Conservation (phyloP, 2,888 invertebrate genomes). For the Bembecia ichneumoniformis region DNA sequence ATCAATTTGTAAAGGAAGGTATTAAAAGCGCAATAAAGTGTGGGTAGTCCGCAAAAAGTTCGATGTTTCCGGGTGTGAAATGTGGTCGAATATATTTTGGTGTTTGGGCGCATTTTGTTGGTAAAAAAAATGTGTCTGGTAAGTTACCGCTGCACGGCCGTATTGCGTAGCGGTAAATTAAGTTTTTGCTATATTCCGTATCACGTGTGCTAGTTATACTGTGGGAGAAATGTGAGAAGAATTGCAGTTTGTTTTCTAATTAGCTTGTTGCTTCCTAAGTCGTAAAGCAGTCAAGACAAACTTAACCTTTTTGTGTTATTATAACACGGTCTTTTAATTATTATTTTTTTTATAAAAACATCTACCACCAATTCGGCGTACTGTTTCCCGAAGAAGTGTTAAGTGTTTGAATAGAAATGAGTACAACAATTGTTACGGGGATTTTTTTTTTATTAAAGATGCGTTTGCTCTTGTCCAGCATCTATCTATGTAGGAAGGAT, state of each 20-base stretch:
- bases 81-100: conserved; percentile 52
- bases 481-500: too few relatives aligned
- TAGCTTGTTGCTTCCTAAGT: conserved; percentile 13
- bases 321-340: not conserved
- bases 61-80: conserved; percentile 63
- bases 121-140: conserved; percentile 31
- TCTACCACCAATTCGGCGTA: too few relatives aligned
- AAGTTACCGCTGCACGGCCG: conserved; percentile 14
- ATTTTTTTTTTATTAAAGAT: too few relatives aligned
- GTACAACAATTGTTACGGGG: too few relatives aligned
- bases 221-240: conserved; percentile 31
- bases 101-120: conserved; percentile 47
- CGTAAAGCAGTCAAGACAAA: not conserved
- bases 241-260: conserved; percentile 44
- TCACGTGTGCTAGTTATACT: conserved; percentile 14
- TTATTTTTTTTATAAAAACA: too few relatives aligned
- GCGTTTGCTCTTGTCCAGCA: too few relatives aligned
- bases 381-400: too few relatives aligned
- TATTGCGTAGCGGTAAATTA: conserved; percentile 11
- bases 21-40: not conserved
- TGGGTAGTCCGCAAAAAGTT: conserved; percentile 28
- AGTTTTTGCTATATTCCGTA: conserved; percentile 20
- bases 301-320: not conserved
- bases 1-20: too few relatives aligned
- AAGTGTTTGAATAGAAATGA: too few relatives aligned